Evolutionary conservation across 1,140 invertebrate species (phyloP).

Genomic region (Drosophila subpulchrella): DNA sequence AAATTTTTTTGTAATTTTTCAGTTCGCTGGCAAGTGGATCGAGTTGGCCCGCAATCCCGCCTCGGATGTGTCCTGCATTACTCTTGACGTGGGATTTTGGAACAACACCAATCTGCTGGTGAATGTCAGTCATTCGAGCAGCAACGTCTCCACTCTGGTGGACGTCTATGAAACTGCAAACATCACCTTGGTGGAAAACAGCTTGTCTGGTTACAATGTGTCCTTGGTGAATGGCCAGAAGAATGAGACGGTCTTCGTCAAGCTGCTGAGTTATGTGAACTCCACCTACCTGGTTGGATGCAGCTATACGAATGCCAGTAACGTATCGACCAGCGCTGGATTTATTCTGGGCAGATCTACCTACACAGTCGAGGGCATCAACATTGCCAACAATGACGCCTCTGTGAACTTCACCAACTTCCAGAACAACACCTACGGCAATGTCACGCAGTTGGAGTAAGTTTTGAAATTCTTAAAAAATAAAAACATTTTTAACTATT

Average conservation of each 20-base stretch:
- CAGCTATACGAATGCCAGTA: slow-evolving; percentile 28
- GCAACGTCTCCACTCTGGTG: slow-evolving; percentile 9
- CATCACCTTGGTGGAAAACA: slow-evolving; percentile 5
- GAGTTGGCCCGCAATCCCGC: slow-evolving; percentile 58
- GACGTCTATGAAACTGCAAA: slow-evolving; percentile 33
- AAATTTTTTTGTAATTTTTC: background rate
- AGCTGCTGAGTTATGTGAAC: slow-evolving; percentile 37
- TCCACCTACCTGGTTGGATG: slow-evolving; percentile 49
- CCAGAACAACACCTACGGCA: slow-evolving; percentile 7
- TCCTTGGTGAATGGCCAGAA: background rate
- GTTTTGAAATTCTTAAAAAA: background rate
- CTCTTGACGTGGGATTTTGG: background rate
- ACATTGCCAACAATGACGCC: slow-evolving; percentile 37
- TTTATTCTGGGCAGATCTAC: slow-evolving; percentile 43
- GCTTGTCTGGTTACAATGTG: slow-evolving; percentile 51
- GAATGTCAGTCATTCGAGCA: slow-evolving; percentile 41
- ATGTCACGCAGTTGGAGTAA: slow-evolving; percentile 45
- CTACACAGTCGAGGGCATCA: background rate
- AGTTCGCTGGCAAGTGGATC: slow-evolving; percentile 47
- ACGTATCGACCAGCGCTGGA: slow-evolving; percentile 27
- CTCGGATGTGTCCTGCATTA: slow-evolving; percentile 22
- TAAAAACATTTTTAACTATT: background rate
- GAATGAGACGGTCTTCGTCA: slow-evolving; percentile 9
- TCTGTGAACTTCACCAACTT: slow-evolving; percentile 23
- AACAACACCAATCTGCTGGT: slow-evolving; percentile 33